These are phyloP conservation scores for Chironomus riparius DNA, from an alignment of 2,888 invertebrate genomes.

Conservation along the genomic window DNA sequence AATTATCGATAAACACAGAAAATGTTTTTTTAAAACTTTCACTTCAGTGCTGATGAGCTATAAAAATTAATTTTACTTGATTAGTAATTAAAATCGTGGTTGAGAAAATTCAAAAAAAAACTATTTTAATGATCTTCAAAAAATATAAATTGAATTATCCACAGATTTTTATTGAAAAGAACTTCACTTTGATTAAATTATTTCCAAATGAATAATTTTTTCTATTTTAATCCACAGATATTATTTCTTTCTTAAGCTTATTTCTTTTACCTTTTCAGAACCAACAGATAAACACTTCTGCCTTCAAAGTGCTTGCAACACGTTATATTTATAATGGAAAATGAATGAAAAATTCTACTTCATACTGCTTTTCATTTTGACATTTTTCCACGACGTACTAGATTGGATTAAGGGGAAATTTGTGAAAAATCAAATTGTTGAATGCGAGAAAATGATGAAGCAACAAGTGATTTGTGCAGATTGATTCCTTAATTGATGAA, in stretches of 20 bases:
- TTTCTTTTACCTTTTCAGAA: not conserved
- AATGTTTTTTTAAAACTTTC: too few species aligned
- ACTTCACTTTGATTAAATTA: not conserved
- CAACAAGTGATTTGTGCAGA: not conserved
- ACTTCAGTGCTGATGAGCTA: too few species aligned
- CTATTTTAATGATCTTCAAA: too few species aligned
- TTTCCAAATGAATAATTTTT: not conserved
- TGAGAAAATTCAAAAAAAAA: too few species aligned
- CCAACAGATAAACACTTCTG: slow-evolving; percentile 25
- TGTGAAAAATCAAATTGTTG: not conserved
- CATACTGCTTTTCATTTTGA: not conserved
- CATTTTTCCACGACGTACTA: slow-evolving; percentile 5
- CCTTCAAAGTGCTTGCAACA: not conserved
- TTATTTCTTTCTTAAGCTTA: not conserved
- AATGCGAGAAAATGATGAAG: not conserved
- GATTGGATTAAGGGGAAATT: not conserved
- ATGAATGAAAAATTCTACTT: not conserved
- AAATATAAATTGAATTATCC: too few species aligned
- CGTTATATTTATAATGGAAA: slow-evolving; percentile 14
- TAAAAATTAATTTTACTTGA: too few species aligned
- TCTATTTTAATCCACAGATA: not conserved
- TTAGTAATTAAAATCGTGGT: too few species aligned
- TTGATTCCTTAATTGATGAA: too few species aligned
- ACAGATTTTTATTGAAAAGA: not conserved
- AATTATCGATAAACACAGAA: too few species aligned